A percentile compares a stretch with the other conserved stretches of the same genome.
phyloP scores from a whole-genome alignment of 2,888 invertebrate species.

The Himalopsyche kuldschensis region DNA sequence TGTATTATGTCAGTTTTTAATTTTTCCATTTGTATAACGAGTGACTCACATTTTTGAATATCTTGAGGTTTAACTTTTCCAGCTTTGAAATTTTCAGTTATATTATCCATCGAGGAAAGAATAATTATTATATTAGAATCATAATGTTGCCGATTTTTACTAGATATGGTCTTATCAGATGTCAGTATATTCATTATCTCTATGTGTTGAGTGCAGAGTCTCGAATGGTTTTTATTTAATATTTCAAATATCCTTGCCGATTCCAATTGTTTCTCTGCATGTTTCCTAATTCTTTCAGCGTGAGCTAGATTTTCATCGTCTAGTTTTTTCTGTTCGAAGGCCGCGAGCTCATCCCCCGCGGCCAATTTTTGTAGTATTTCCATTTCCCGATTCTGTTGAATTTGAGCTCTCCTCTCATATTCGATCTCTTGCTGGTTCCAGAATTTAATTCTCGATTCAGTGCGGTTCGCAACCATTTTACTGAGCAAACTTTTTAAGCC shows the following conservation, averaged over 20 bases:
- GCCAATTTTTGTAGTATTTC: conserved; percentile 45
- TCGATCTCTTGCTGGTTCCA: conserved; percentile 50
- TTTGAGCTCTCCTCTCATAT: conserved; percentile 42
- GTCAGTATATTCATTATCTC: conserved; percentile 56
- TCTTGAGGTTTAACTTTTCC: conserved; percentile 56
- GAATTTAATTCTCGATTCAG: conserved; percentile 48
- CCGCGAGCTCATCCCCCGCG: conserved; percentile 49
- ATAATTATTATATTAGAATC: conserved; percentile 50
- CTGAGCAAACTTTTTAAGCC: conserved; percentile 49
- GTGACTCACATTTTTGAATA: conserved; percentile 58
- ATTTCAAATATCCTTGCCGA: conserved; percentile 56
- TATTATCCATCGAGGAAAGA: conserved; percentile 51
- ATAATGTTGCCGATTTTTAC: conserved; percentile 53
- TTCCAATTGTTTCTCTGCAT: conserved; percentile 57
- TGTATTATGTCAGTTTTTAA: conserved; percentile 50
- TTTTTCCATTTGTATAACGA: conserved; percentile 53
- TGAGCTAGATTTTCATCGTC: conserved; percentile 59
- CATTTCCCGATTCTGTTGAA: conserved; percentile 42
- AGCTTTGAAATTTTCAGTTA: conserved; percentile 54
- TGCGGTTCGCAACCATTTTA: conserved; percentile 49
- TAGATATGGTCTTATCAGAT: conserved; percentile 49
- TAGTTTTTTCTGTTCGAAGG: conserved; percentile 52
- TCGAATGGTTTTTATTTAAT: conserved; percentile 60
- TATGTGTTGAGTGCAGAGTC: conserved; percentile 60
- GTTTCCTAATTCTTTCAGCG: conserved; percentile 55